Base-by-base conservation (phyloP, 2,797 vertebrate species). In the Anomalospiza imberbis region DNA sequence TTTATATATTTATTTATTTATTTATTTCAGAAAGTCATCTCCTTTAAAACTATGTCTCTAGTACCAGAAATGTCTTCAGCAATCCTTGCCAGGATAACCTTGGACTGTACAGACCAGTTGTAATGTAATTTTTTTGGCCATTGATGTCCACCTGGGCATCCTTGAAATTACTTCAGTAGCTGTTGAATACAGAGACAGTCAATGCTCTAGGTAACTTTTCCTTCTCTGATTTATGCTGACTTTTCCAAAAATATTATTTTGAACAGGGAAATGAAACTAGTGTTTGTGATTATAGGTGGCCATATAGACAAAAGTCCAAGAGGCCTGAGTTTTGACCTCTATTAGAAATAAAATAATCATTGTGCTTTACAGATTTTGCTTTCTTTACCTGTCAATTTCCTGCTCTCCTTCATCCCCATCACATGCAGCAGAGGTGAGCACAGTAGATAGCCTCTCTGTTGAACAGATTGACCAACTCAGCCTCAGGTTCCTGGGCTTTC, bases 1-100 rank as follows among this genome's bases (percentile, higher is more conserved):
- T 54, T 51, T 34, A 53, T 21, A 26, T 34, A 13, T 53, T 10
- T 32, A 21, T 57, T 17, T 70, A 50, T 21, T 12, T 54, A 9
- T 34, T 9, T 1, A 47, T 54, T 48, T 2, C 42, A 40, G 20
- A 31, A 40, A 63, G 12, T 48, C 0, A 1, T 31, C 17, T 62
- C 16, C 17, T 75, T 72, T 83, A 62, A 77, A 55, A 51, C 34
- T 66, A 19, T 38, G 6, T 42, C 26, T 28, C 5, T 29, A 7
- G 14, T 45, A 17, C 26, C 15, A 71, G 53, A 55, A 83, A n/a
- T 12, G 8, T 72, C 32, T 53, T 70, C 77, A 10, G 24, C 20
- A 13, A 74, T 29, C 9, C 16, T 67, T 84, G 7, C 53, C 50
- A 36, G 19, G 5, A 24, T 26, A 74, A 15, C 20, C 21, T 84